Base-by-base conservation (phyloP, 2,113 vertebrate species). In the Bungarus multicinctus region DNA sequence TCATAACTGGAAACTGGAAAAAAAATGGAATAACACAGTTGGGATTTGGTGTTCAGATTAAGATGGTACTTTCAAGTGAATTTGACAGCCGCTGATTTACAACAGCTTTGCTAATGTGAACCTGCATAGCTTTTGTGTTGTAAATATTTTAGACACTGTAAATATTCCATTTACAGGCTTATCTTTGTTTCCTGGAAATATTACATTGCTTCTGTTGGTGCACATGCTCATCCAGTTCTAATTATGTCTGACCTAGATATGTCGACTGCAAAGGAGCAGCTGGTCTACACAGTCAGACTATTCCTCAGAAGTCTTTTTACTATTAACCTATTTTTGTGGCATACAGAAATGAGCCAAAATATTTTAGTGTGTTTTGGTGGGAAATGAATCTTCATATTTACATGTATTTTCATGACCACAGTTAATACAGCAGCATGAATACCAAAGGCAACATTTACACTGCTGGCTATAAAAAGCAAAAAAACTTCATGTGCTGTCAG, bases 111-210 rank as follows among this genome's bases (percentile, higher is more conserved):
- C 23, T 94, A 8, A 22, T 55, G 90, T 55, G 39, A 92, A 94
- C 54, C 87, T 58, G 20, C 3, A 89, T 94, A 14, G 50, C 81
- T 90, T 90, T 95, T 87, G 93, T 87, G 57, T 93, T 90, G 47
- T 91, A 92, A 69, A 88, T 93, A 81, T 94, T 95, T 92, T 87
- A 85, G 91, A 43, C 11, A 2, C 14, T 86, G 90, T 93, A 91
- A 94, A 89, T 34, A 92, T 88, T 64, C 94, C 93, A 92, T 91
- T 50, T 91, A 85, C 93, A 91, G 94, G 94, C 93, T 81, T 94
- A 91, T 87, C 88, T 1, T 0, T 45, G 85, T 89, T 93, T 88
- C 90, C 94, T 86, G 34, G 90, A 88, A 58, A 27, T 91, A 87
- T 88, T 92, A 50, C 93, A 87, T 87, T 85, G 87, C 74, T 92